These are phyloP conservation scores for Agelaius phoeniceus DNA, from an alignment of 2,113 vertebrate species.

Conservation along the genomic window DNA sequence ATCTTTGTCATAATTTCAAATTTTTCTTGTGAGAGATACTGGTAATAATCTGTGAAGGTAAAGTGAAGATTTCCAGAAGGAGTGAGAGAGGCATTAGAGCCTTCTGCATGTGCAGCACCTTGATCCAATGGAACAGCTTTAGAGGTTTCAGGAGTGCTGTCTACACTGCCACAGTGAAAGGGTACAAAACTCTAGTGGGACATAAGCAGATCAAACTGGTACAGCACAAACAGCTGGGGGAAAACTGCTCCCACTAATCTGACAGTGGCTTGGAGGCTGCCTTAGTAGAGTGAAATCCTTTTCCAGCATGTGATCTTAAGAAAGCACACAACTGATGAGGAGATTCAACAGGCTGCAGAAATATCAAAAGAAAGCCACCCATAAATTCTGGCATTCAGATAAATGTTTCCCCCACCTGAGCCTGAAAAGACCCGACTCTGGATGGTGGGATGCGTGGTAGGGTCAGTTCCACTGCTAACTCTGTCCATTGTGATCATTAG, in stretches of 20 bases:
- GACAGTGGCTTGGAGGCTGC: background rate
- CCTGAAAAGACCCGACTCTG: background rate
- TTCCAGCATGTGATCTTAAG: background rate
- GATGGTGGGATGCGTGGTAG: background rate
- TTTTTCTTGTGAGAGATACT: background rate
- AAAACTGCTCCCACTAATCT: background rate
- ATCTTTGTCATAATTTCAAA: background rate
- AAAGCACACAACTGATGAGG: background rate
- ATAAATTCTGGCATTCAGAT: background rate
- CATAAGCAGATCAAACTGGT: background rate
- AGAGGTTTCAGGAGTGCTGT: background rate
- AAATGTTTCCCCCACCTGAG: background rate
- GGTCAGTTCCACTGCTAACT: constrained; percentile 5
- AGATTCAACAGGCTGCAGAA: background rate
- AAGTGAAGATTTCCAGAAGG: background rate
- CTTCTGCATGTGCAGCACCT: background rate
- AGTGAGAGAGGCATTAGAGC: background rate
- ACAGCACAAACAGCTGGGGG: background rate
- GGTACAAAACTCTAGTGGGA: background rate
- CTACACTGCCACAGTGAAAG: background rate
- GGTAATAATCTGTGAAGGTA: background rate
- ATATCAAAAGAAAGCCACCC: background rate
- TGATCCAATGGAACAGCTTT: background rate
- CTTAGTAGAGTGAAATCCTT: background rate
- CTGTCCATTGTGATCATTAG: constrained; percentile 71